These are phyloP conservation scores for Paelopatides confundens DNA, from an alignment of 53 echinoderm and acorn worm genomes.

Conservation along the genomic window DNA sequence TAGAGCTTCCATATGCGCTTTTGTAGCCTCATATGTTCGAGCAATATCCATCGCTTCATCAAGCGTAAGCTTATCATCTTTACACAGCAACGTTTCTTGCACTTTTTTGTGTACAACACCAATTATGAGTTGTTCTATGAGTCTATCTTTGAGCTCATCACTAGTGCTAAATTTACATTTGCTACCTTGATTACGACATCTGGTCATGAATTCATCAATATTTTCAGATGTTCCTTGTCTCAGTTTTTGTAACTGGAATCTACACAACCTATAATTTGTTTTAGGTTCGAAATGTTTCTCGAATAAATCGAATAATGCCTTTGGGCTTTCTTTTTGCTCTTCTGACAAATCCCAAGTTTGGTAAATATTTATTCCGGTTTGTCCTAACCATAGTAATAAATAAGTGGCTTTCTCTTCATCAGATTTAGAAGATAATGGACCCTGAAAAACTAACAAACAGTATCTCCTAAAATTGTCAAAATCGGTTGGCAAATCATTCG, in stretches of 20 bases:
- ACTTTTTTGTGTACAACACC: constrained; percentile 54
- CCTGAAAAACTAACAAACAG: constrained; percentile 59
- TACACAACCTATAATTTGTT: not conserved
- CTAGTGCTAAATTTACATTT: constrained; percentile 58
- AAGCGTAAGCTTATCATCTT: constrained; percentile 56
- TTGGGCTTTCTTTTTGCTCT: constrained; percentile 5
- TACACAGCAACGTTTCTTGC: constrained; percentile 46
- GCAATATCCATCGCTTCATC: constrained; percentile 50
- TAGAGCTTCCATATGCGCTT: constrained; percentile 49
- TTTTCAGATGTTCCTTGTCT: not conserved
- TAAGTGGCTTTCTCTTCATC: constrained; percentile 19
- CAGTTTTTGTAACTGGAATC: constrained; percentile 57
- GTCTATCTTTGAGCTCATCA: constrained; percentile 43
- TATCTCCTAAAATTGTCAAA: constrained; percentile 62
- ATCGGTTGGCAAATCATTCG: too few relatives aligned
- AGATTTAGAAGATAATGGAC: constrained; percentile 59
- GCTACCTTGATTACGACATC: constrained; percentile 37
- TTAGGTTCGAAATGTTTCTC: constrained; percentile 63
- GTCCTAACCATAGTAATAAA: constrained; percentile 59
- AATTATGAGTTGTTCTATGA: constrained; percentile 21
- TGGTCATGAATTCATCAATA: constrained; percentile 54
- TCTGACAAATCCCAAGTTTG: constrained; percentile 58
- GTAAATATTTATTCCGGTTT: constrained; percentile 64
- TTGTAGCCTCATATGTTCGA: constrained; percentile 60
- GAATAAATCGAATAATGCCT: not conserved